Conservation (phyloP, 2,797 vertebrate species). For the Rhabdophis nuchalis region DNA sequence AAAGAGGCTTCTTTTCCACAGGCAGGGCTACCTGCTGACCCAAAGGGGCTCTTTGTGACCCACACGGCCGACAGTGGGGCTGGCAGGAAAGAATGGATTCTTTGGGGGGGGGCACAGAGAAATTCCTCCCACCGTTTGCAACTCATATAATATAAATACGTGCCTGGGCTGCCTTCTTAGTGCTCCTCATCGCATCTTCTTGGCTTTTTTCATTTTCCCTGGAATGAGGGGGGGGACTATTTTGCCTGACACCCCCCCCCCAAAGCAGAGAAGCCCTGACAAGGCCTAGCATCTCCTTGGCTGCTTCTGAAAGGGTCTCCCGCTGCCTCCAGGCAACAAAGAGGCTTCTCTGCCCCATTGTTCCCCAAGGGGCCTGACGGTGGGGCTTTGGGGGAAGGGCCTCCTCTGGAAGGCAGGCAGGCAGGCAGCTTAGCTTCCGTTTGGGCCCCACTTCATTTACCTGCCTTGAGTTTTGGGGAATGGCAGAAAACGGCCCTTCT, state of each 20-base stretch:
- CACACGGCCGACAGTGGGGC: neutral
- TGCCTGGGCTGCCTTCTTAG: neutral
- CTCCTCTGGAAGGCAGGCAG: neutral
- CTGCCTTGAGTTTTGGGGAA: neutral
- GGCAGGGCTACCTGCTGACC: constrained; percentile 21
- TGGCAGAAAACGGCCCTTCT: neutral
- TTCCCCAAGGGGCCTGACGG: neutral
- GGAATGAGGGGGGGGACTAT: fast-evolving
- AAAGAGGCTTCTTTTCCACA: neutral
- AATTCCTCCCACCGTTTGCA: neutral
- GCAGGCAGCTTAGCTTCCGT: too few species aligned
- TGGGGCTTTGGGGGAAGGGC: fast-evolving
- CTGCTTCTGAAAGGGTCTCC: neutral
- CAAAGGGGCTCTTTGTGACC: constrained; percentile 29
- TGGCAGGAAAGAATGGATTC: constrained; percentile 35
- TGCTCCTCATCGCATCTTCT: neutral
- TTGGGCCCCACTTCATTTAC: neutral
- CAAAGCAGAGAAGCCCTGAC: neutral
- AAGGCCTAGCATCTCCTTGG: neutral
- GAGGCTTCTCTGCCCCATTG: neutral
- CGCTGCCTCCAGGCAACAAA: constrained; percentile 6
- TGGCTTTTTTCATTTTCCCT: neutral
- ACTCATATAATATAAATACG: neutral
- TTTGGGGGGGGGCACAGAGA: neutral
- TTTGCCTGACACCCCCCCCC: neutral